phyloP scores from a whole-genome alignment of 2,888 invertebrate genomes.

The Callinectes sapidus region DNA sequence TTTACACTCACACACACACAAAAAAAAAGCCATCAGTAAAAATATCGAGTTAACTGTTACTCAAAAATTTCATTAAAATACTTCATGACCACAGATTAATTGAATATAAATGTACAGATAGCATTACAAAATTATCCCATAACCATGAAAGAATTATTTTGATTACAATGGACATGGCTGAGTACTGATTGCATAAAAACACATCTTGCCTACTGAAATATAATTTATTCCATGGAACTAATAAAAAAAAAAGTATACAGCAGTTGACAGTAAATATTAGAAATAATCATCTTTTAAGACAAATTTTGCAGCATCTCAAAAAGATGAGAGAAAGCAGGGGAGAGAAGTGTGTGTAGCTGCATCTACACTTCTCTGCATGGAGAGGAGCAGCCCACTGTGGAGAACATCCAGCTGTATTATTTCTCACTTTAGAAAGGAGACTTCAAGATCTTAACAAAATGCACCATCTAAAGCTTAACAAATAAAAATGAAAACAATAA shows the following conservation, averaged over 20 bases:
- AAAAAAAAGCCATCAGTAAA: background rate
- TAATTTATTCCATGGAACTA: conserved; percentile 65
- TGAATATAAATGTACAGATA: conserved; percentile 13
- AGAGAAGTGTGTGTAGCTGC: conserved; percentile 28
- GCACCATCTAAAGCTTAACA: conserved; percentile 53
- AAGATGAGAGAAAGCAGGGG: conserved; percentile 42
- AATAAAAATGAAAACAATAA: conserved; percentile 15
- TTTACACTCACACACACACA: background rate
- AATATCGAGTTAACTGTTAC: conserved; percentile 10
- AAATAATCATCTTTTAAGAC: conserved; percentile 50
- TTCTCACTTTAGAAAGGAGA: conserved; percentile 27
- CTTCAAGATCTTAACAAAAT: conserved; percentile 48
- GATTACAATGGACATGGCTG: conserved; percentile 31
- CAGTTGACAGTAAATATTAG: conserved; percentile 62
- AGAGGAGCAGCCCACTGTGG: conserved; percentile 21
- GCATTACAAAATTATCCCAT: conserved; percentile 30
- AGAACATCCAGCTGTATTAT: conserved; percentile 34
- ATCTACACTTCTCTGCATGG: conserved; percentile 3
- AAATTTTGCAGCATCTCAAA: conserved; percentile 52
- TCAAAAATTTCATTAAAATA: conserved; percentile 13
- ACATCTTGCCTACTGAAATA: conserved; percentile 65
- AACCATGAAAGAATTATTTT: conserved; percentile 44
- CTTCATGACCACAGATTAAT: conserved; percentile 26
- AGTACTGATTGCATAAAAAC: conserved; percentile 61
- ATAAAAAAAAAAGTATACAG: conserved; percentile 66